phyloP scores from a whole-genome alignment of 1,140 invertebrate genomes.

The Pseudomyrmex dendroicus region DNA sequence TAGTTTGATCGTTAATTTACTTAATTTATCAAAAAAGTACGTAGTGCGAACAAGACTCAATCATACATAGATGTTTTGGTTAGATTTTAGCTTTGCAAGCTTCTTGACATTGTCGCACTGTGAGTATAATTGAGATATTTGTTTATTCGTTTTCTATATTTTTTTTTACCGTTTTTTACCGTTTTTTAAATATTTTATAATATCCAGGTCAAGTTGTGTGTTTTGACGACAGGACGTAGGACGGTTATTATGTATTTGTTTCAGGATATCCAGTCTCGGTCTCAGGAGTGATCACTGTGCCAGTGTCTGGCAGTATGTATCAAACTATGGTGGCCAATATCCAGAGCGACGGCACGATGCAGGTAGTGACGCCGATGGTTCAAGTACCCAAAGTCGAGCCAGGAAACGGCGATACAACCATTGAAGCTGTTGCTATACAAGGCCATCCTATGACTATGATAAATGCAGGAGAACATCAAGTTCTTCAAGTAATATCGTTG shows the following conservation, averaged over 20 bases:
- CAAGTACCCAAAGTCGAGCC: conserved; percentile 90
- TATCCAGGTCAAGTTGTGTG: conserved; percentile 35
- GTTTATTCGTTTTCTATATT: conserved; percentile 4
- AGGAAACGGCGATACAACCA: conserved; percentile 89
- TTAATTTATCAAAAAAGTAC: conserved; percentile 6
- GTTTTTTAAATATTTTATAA: conserved; percentile 29
- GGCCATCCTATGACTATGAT: conserved; percentile 91
- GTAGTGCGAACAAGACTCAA: conserved; percentile 26
- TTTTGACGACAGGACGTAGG: conserved; percentile 73
- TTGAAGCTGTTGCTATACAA: conserved; percentile 87
- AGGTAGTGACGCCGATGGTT: conserved; percentile 92
- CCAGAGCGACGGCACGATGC: conserved; percentile 92
- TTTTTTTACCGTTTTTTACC: too few relatives aligned
- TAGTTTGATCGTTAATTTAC: conserved; percentile 23
- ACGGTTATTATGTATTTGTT: conserved; percentile 80
- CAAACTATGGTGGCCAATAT: conserved; percentile 98
- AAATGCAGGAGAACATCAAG: conserved; percentile 91
- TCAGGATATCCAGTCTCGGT: conserved; percentile 93
- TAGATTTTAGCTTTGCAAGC: conserved; percentile 42
- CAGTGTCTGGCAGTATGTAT: conserved; percentile 97
- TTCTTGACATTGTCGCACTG: conserved; percentile 46
- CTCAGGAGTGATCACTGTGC: conserved; percentile 97
- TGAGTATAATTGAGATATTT: conserved; percentile 45
- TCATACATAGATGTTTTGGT: conserved; percentile 25
- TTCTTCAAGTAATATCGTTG: conserved; percentile 92